Evolutionary conservation across 1,140 invertebrate species (phyloP), one percentile per base, ranked within the genome.

Genomic region (Trichoplusia ni): DNA sequence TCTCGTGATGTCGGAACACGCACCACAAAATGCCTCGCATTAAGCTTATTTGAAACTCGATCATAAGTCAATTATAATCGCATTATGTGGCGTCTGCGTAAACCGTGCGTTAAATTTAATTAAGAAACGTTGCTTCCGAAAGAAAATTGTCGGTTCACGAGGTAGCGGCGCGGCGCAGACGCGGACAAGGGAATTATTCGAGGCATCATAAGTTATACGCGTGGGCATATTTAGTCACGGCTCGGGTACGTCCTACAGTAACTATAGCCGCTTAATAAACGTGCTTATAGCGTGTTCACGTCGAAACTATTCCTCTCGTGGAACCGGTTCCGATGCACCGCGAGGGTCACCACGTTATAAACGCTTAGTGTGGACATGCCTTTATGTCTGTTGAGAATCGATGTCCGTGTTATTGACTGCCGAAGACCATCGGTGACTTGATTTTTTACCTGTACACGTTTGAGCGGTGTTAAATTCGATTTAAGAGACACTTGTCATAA

Each of bases 151-250:
- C 51, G 66, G 69, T 63, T 69, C 47, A 35, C 58, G 38, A 59
- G 29, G 29, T 13, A 33, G 47, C 13, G 35, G 56, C 67, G 70
- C n/a, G 19, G 47, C 13, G 35, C 51, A 66, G 70, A 65, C 53
- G 61, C 58, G 69, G 71, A 77, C 71, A 75, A 72, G 71, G 73
- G 40, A 80, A 81, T 86, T 77, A 83, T 84, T 81, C 71, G 67
- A 75, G 71, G 71, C 65, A 77, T 81, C 71, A 77, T 79, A 77
- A 77, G 78, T 77, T 65, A 81, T 81, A 79, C 71, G 82, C 81
- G 85, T 83, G 80, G 82, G 84, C 79, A 68, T 75, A 73, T 78
- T 87, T 84, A 84, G 79, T 82, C 77, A 84, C 75, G 81, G 79
- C 59, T 38, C 42, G 53, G 71, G 62, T 64, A 67, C 66, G 64